Base-by-base conservation (phyloP, 1,140 invertebrate species). In the Drosophila fuyamai region DNA sequence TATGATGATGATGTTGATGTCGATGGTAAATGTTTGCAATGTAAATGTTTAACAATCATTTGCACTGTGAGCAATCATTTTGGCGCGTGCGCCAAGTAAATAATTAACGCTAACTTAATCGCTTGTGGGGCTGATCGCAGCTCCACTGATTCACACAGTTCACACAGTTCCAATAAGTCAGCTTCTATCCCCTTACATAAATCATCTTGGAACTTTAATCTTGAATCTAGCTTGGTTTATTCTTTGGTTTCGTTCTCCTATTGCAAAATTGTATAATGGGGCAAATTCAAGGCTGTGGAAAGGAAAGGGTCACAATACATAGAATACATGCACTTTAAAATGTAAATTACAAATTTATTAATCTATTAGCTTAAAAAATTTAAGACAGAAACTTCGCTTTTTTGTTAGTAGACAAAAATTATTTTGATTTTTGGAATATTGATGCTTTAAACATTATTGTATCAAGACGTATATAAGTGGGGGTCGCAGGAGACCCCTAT, bases 11-110 rank as follows among this genome's bases (percentile, higher is more conserved):
- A 68, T 79, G 70, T 41, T 76, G 57, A 63, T 56, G 68, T 56
- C 41, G 72, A 73, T 73, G 57, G 58, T 63, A 72, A 86, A 79
- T 72, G 68, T 72, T 72, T 71, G 43, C 44, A 72, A 71, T 76
- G 66, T 70, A 73, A 88, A 89, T 89, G 71, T 86, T 86, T 83
- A 86, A 76, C 83, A 80, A 83, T 88, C 70, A 82, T 88, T 82
- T 70, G 54, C 67, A 61, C 40, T 71, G 79, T 89, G 84, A 89
- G 85, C 84, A 89, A 89, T 89, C 77, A 81, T 68, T 81, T 84
- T 73, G 84, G 84, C 85, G 80, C 85, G 84, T 88, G 83, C 76
- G 71, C 53, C 70, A 47, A 75, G 51, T 51, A 79, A 85, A 85
- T 78, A 86, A 82, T 88, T 67, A 74, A 51, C 74, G 68, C 50